Evolutionary conservation across 2,113 vertebrate species (phyloP).

Genomic region (Azemiops feae): DNA sequence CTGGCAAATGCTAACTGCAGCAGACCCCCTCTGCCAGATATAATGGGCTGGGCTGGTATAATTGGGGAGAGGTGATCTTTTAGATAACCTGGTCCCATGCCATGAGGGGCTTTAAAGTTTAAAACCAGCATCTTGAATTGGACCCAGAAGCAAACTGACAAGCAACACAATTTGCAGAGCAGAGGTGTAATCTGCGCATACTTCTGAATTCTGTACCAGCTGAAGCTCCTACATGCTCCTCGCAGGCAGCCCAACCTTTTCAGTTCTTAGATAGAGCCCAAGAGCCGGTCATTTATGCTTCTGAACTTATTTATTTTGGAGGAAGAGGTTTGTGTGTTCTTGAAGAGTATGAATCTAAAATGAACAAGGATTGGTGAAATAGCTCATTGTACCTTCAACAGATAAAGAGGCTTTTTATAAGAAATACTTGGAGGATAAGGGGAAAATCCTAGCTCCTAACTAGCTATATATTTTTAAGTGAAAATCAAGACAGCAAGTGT

Average conservation of each 20-base stretch:
- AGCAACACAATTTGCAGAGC: not conserved
- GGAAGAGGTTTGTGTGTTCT: not conserved
- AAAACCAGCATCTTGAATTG: not conserved
- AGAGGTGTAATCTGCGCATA: not conserved
- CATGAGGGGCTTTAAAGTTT: not conserved
- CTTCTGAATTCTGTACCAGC: not conserved
- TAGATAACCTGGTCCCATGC: not conserved
- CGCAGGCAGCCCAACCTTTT: not conserved
- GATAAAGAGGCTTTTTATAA: not conserved
- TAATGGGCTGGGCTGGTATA: not conserved
- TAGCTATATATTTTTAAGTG: not conserved
- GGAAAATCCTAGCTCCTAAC: not conserved
- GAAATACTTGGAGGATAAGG: not conserved
- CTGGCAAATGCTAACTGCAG: not conserved
- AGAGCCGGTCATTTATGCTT: not conserved
- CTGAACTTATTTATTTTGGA: not conserved
- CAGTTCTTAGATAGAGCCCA: not conserved
- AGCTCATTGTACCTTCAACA: not conserved
- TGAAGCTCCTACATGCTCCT: not conserved
- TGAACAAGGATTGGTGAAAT: not conserved
- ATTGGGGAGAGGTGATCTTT: not conserved
- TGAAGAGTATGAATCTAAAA: not conserved
- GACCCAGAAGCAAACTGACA: not conserved
- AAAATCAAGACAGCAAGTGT: not conserved
- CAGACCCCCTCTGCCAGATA: not conserved